A percentile compares a stretch with the other conserved stretches of the same genome.
Evolutionary conservation across 2,888 invertebrate species (phyloP).

Genomic region (Nemurella pictetii): DNA sequence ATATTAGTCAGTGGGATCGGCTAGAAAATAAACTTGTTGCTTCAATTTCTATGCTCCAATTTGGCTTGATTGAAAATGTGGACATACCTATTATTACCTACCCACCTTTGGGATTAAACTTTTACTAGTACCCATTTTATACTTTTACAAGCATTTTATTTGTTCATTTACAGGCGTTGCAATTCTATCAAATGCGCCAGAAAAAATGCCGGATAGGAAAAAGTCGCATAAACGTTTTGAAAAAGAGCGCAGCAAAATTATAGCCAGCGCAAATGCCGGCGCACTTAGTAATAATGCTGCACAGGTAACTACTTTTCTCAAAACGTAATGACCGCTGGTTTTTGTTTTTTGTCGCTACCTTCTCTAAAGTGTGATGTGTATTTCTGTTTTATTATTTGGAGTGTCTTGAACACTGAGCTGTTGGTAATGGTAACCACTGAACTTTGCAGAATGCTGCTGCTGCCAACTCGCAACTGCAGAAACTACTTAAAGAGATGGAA

Average conservation of each 20-base stretch:
- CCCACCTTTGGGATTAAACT: no score
- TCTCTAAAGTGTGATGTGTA: no score
- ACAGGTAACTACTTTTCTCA: constrained; percentile 26
- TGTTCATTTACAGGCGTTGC: constrained; percentile 69
- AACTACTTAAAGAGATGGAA: constrained; percentile 81
- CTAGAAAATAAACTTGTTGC: no score
- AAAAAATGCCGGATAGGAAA: constrained; percentile 55
- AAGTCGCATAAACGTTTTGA: constrained; percentile 45
- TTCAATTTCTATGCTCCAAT: no score
- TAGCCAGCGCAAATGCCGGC: neutral
- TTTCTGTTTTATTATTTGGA: no score
- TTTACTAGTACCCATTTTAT: no score
- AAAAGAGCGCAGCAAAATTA: constrained; percentile 44
- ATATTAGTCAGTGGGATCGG: no score
- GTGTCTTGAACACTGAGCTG: no score
- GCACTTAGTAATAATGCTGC: neutral
- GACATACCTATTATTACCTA: no score
- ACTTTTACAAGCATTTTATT: no score
- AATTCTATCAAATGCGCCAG: constrained; percentile 80
- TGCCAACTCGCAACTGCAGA: constrained; percentile 60
- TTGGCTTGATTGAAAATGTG: no score
- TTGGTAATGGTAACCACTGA: neutral
- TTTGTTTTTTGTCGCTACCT: neutral
- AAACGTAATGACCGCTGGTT: neutral
- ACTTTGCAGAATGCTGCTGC: constrained; percentile 44